phyloP scores from a whole-genome alignment of 2,888 invertebrate species.

The Belgica antarctica region DNA sequence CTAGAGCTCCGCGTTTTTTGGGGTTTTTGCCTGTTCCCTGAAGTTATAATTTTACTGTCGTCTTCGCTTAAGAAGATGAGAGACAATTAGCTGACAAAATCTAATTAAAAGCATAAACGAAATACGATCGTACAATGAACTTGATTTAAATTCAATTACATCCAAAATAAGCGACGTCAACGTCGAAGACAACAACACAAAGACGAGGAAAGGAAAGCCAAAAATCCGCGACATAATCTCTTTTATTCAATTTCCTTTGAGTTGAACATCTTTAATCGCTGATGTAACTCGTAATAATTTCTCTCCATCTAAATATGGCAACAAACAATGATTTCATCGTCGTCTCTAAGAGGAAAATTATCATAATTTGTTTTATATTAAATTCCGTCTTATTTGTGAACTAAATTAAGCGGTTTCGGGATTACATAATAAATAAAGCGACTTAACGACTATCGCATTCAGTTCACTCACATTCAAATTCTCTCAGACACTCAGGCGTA shows the following conservation, averaged over 20 bases:
- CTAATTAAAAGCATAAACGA: conserved; percentile 13
- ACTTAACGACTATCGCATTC: conserved; percentile 22
- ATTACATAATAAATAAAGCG: conserved; percentile 41
- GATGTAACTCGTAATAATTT: conserved; percentile 6
- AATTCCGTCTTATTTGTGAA: neutral
- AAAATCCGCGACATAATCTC: neutral
- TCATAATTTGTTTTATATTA: neutral
- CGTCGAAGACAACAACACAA: no score
- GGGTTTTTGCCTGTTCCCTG: neutral
- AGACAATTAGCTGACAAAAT: neutral
- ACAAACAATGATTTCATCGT: neutral
- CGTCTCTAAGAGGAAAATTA: no score
- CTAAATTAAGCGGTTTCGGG: conserved; percentile 36
- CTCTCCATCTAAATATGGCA: conserved; percentile 8
- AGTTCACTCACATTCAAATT: neutral
- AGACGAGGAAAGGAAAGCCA: neutral
- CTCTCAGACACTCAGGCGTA: neutral
- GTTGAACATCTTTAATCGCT: neutral
- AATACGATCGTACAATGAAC: conserved; percentile 4
- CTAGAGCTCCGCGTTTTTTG: no score
- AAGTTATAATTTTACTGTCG: neutral
- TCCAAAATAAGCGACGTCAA: neutral
- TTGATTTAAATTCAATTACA: conserved; percentile 34
- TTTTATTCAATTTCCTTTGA: neutral
- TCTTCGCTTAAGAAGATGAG: neutral